Evolutionary conservation across 2,888 invertebrate species (phyloP).

Genomic region (Oscheius myriophilus): DNA sequence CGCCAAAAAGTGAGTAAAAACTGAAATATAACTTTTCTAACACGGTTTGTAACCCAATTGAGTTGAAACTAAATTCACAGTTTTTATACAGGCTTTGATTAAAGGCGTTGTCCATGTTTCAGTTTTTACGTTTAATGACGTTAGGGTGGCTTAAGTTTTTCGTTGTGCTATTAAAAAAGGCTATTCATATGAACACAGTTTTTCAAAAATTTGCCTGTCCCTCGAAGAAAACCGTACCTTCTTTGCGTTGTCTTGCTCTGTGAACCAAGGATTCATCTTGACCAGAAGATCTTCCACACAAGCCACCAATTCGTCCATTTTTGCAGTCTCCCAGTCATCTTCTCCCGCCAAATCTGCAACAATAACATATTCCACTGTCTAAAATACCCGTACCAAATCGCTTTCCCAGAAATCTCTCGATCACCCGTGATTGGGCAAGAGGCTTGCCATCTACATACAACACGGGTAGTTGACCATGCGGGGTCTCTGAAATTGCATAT

Average conservation of each 20-base stretch:
- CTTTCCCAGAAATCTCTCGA: conserved; percentile 51
- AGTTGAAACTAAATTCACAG: no score
- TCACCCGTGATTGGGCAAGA: conserved; percentile 48
- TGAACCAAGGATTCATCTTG: conserved; percentile 58
- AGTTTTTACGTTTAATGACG: no score
- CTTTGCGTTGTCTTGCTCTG: conserved; percentile 57
- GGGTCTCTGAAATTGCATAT: conserved; percentile 41
- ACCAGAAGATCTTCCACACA: conserved; percentile 59
- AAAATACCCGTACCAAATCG: conserved; percentile 39
- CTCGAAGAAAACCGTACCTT: no score
- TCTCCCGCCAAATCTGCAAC: conserved; percentile 49
- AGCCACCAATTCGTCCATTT: conserved; percentile 52
- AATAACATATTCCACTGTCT: background rate
- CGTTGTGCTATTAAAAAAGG: no score
- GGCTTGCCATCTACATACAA: conserved; percentile 49
- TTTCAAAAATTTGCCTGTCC: no score
- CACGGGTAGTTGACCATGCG: conserved; percentile 53
- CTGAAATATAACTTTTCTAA: no score
- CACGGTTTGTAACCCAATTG: no score
- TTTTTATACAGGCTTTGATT: no score
- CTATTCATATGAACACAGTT: no score
- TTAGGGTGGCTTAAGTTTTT: no score
- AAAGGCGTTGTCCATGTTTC: no score
- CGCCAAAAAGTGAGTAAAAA: no score
- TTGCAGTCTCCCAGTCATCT: conserved; percentile 56